Evolutionary conservation across 2,797 vertebrate species (phyloP).

Genomic region (Cuculus canorus): DNA sequence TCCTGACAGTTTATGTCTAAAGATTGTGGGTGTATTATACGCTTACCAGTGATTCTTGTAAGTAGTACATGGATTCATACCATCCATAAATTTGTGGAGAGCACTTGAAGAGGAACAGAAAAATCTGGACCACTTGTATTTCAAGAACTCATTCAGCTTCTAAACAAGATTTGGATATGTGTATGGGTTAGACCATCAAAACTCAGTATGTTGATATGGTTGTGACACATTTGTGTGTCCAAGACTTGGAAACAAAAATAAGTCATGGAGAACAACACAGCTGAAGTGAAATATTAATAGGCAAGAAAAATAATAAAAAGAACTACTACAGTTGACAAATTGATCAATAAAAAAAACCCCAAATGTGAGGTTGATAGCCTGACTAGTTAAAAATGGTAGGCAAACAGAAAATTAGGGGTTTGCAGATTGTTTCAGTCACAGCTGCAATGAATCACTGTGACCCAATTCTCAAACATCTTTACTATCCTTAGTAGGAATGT

Average conservation of each 20-base stretch:
- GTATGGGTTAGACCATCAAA: neutral
- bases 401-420: neutral
- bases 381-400: neutral
- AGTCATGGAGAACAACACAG: neutral
- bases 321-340: too few relatives aligned
- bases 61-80: neutral
- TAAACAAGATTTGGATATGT: neutral
- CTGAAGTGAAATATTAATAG: neutral
- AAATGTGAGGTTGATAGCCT: neutral
- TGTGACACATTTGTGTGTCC: neutral
- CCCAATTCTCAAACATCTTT: neutral
- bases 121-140: neutral
- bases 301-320: neutral
- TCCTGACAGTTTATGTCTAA: neutral
- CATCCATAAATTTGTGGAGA: neutral
- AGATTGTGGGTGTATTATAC: neutral
- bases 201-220: neutral
- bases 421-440: neutral
- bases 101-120: neutral
- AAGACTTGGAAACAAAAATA: neutral
- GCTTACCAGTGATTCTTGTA: neutral
- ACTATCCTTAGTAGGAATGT: neutral
- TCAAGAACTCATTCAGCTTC: neutral
- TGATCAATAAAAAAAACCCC: neutral
- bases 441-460: neutral